Evolutionary conservation across 2,888 invertebrate genomes (phyloP).

Genomic region (Cryptocheilus praepositus): DNA sequence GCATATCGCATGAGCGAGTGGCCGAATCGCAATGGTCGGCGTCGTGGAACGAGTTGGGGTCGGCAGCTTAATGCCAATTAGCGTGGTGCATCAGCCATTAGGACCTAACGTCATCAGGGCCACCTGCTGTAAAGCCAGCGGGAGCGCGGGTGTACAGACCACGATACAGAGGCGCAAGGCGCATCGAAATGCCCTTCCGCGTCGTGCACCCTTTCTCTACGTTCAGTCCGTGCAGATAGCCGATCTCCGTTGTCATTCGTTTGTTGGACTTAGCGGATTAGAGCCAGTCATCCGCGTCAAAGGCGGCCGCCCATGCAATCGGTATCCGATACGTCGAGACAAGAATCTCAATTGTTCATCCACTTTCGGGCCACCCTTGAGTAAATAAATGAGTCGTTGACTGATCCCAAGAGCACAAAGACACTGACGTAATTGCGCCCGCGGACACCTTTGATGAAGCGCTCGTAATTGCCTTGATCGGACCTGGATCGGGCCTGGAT

Average conservation of each 20-base stretch:
- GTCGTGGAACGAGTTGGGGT: not conserved
- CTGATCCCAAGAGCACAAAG: not conserved
- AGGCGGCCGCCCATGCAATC: constrained; percentile 65
- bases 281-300: constrained; percentile 71
- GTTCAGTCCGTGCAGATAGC: constrained; percentile 41
- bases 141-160: constrained; percentile 27
- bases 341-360: constrained; percentile 48
- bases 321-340: constrained; percentile 56
- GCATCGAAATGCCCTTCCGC: constrained; percentile 12
- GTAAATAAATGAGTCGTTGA: constrained; percentile 17
- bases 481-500: no score
- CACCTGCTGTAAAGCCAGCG: constrained; percentile 59
- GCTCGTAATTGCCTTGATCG: constrained; percentile 50
- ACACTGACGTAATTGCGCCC: constrained; percentile 25
- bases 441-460: constrained; percentile 39
- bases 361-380: constrained; percentile 56
- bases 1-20: no score
- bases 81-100: constrained; percentile 69
- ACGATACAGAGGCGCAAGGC: constrained; percentile 15
- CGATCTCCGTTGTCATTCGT: constrained; percentile 74
- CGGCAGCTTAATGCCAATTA: constrained; percentile 71
- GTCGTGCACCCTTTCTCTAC: constrained; percentile 3
- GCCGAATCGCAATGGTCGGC: not conserved
- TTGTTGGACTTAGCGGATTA: constrained; percentile 71
- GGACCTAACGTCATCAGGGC: constrained; percentile 63